Evolutionary conservation across 2,797 vertebrate genomes (phyloP).

Genomic region (Pristis pectinata): DNA sequence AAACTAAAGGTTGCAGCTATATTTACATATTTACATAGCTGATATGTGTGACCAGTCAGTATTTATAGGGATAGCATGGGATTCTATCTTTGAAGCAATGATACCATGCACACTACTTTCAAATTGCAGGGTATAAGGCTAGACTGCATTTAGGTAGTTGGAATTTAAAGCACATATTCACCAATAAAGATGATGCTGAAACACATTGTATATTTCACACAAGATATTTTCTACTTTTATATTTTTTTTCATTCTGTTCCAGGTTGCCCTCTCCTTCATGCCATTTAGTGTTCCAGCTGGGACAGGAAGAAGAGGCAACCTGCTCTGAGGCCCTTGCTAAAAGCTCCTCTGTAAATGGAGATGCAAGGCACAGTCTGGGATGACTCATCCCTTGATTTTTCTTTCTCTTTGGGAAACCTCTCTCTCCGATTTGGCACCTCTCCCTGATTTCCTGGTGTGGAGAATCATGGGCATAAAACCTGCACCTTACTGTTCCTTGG

Average conservation of each 20-base stretch:
- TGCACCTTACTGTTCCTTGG: neutral
- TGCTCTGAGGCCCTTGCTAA: neutral
- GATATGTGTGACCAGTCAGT: neutral
- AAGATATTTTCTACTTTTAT: neutral
- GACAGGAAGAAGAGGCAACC: neutral
- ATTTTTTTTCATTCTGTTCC: neutral
- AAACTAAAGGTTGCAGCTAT: neutral
- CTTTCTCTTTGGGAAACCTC: neutral
- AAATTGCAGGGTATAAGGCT: neutral
- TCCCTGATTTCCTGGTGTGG: neutral
- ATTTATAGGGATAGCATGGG: neutral
- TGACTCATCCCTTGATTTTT: neutral
- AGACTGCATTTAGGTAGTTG: neutral
- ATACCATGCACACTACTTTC: neutral
- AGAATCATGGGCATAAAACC: neutral
- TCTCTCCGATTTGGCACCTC: neutral
- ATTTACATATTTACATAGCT: neutral
- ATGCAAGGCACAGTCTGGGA: neutral
- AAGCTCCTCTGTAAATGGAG: neutral
- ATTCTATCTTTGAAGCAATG: neutral
- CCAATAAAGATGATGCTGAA: neutral
- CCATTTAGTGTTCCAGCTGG: neutral
- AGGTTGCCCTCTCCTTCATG: neutral
- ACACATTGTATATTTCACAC: neutral
- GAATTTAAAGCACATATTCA: constrained; percentile 4